Conservation (phyloP, 2,797 vertebrate species). For the Sphenodon punctatus region DNA sequence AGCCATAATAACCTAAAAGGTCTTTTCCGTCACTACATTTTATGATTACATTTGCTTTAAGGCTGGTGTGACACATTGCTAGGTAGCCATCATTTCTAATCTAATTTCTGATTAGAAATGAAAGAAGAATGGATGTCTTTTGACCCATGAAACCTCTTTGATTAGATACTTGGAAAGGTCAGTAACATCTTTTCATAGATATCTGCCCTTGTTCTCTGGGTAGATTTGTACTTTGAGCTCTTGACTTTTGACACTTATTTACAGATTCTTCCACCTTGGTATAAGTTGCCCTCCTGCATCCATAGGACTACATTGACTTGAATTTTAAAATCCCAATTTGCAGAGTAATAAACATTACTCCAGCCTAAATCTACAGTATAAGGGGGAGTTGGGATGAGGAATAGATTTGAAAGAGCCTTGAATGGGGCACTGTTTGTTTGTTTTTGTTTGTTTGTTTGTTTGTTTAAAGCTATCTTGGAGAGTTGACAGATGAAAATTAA, state of each 20-base stretch:
- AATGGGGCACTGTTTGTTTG: neutral
- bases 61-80: slow-evolving; percentile 53
- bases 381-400: slow-evolving; percentile 24
- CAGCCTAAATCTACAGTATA: slow-evolving; percentile 16
- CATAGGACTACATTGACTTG: slow-evolving; percentile 29
- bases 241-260: slow-evolving; percentile 26
- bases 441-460: no score
- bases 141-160: slow-evolving; percentile 24
- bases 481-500: slow-evolving; percentile 11
- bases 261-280: neutral
- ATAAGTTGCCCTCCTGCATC: slow-evolving; percentile 22
- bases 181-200: slow-evolving; percentile 4
- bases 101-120: slow-evolving; percentile 36
- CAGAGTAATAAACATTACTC: slow-evolving; percentile 20
- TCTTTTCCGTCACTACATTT: slow-evolving; percentile 2
- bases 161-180: slow-evolving; percentile 34
- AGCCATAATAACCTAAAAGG: no score
- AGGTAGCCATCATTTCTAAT: slow-evolving; percentile 40
- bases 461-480: neutral
- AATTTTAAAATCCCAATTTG: slow-evolving; percentile 43
- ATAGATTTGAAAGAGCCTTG: slow-evolving; percentile 19
- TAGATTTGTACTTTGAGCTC: slow-evolving; percentile 42
- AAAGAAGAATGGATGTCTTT: slow-evolving; percentile 28
- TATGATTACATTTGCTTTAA: neutral
- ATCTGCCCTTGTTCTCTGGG: slow-evolving; percentile 2